Base-by-base conservation (phyloP, 1,140 invertebrate species). In the Drosophila bocki region DNA sequence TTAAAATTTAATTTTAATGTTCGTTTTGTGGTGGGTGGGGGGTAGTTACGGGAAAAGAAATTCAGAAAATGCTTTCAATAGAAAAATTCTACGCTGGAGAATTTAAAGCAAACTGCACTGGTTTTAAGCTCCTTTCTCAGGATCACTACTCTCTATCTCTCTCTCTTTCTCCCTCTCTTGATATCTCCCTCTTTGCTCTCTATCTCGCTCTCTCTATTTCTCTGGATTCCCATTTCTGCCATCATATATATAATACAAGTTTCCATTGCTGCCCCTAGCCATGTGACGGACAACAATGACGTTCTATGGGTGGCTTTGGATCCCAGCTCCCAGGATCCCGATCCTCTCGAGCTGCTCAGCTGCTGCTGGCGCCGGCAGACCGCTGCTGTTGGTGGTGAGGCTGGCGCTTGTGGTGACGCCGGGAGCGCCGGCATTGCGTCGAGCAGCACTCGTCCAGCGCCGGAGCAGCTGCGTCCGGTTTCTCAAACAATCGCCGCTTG, bases 391-490 rank as follows among this genome's bases (percentile, higher is more conserved):
- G 82, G n/a, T 86, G 79, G 26, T 80, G 81, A 54, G 53, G 79
- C 48, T 82, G 84, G 13, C 82, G 82, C 77, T 91, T 81, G 93
- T 94, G 80, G 75, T 94, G 94, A 57, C 94, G 92, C 57, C 94
- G 82, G 50, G 93, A 91, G 6, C 94, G 91, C 63, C 93, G 91
- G 72, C 94, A 95, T 57, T 95, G 94, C 35, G 86, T 93, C 19
- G 91, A 91, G 63, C 94, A 95, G 84, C 94, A 95, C 65, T 95
- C 94, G 70, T 95, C 94, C 15, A 91, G 76, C 29, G 93, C 91
- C 19, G 82, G 75, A 15, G 68, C 74, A 2, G 29, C 60, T 39
- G 91, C 42, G 77, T 82, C 63, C 79, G 90, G 71, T 80, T 92
- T 78, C 78, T 93, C 77, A 82, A 93, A 72, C 56, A 93, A 58